A percentile compares a stretch with the other conserved stretches of the same genome.
Conservation (phyloP, 2,113 vertebrate species). For the Lamprologus ornatipinnis region DNA sequence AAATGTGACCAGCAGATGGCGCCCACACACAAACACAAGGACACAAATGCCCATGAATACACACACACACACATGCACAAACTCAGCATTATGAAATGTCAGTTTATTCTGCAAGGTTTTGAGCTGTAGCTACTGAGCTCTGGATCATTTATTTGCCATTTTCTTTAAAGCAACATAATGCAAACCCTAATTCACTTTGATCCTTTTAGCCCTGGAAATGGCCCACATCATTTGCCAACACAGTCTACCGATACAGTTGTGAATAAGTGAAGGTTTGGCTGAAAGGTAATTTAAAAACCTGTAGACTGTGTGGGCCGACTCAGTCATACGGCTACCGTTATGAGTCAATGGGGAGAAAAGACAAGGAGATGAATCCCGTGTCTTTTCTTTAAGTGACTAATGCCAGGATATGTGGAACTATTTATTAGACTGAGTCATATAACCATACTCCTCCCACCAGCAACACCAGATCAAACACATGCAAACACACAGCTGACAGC, state of each 20-base stretch:
- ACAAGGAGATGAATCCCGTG: neutral
- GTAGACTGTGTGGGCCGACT: neutral
- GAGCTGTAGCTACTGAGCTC: neutral
- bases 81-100: neutral
- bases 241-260: neutral
- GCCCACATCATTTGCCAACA: neutral
- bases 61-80: neutral
- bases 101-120: neutral
- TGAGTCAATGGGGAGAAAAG: slow-evolving; percentile 15
- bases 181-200: neutral
- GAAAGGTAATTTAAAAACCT: neutral
- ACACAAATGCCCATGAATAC: neutral
- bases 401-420: slow-evolving; percentile 16
- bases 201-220: neutral
- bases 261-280: neutral
- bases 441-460: slow-evolving; percentile 14
- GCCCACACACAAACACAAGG: neutral
- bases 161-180: neutral
- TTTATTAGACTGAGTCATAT: slow-evolving; percentile 45
- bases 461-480: neutral
- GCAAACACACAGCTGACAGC: neutral
- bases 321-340: neutral
- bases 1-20: slow-evolving; percentile 57
- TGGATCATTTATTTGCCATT: neutral
- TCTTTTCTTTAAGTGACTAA: slow-evolving; percentile 35